Evolutionary conservation across 2,797 vertebrate genomes (phyloP), one percentile per base, ranked within the genome.

Genomic region (Onychomys arenicola): DNA sequence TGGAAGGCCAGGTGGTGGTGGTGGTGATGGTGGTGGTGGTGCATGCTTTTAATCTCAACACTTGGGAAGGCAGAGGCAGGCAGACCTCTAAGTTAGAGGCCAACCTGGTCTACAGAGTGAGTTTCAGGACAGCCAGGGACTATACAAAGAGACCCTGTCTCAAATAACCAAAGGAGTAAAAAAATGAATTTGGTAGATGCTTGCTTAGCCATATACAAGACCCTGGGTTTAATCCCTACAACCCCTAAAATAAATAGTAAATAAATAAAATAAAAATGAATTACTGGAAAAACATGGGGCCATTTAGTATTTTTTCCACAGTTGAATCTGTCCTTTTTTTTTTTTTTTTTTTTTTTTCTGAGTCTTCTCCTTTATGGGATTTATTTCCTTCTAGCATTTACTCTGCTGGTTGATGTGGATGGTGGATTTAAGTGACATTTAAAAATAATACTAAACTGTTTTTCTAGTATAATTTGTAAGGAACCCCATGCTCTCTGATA

Each of bases 391-490:
- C 78, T 89, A 65, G 17, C 63, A 86, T 86, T 91, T 73, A 49
- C 75, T 82, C 87, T 67, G 63, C 61, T 57, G 75, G 25, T 29
- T 84, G 32, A 52, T 46, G 7, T 78, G 7, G 78, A 91, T 86
- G 92, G 16, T 87, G 40, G 63, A 43, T 61, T 94, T 94, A 78
- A 93, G 59, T 77, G 46, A 71, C 49, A 91, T 86, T 81, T 57
- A 25, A 83, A 91, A 93, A 71, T 71, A 85, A 92, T 59, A 80
- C 52, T 75, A 21, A 32, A 32, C 5, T 9, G 32, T 73, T 84
- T 93, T 92, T 34, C 55, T 21, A 84, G 0, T 40, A 80, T 80
- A 37, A 32, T 80, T 84, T 95, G 37, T 90, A 37, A 94, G 21
- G 57, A 87, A 43, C 57, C 12, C 86, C 52, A 40, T 69, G 13